Conservation (phyloP, 1,140 invertebrate genomes). For the Cotesia glomerata region DNA sequence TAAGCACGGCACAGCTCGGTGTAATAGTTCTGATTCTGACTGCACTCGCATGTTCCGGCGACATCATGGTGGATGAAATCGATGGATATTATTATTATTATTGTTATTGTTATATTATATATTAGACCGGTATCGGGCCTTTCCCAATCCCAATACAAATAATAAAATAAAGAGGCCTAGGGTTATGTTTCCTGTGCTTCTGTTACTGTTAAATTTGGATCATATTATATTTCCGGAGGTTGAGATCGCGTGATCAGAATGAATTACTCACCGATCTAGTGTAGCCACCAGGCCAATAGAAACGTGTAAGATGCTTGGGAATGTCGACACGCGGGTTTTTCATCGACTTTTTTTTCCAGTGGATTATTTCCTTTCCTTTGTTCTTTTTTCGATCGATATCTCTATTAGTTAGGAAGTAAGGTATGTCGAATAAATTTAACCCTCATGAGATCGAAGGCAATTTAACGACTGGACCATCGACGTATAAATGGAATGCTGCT, state of each 20-base stretch:
- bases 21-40: not conserved
- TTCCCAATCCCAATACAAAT: too few relatives aligned
- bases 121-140: too few relatives aligned
- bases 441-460: not conserved
- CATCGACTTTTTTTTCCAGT: not conserved
- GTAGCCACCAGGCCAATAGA: slow-evolving; percentile 1
- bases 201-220: slow-evolving; percentile 23
- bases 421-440: not conserved
- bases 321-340: slow-evolving; percentile 17
- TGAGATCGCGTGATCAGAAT: slow-evolving; percentile 26
- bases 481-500: slow-evolving; percentile 11
- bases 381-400: not conserved
- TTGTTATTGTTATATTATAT: too few relatives aligned
- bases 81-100: slow-evolving; percentile 30
- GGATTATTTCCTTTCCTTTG: not conserved
- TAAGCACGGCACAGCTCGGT: slow-evolving; percentile 22
- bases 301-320: slow-evolving; percentile 5
- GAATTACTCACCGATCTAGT: slow-evolving; percentile 22
- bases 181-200: not conserved
- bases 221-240: slow-evolving; percentile 33
- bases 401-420: not conserved
- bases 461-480: not conserved
- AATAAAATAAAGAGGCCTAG: slow-evolving; percentile 7
- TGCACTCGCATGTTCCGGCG: slow-evolving; percentile 22
- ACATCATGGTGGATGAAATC: slow-evolving; percentile 33